Evolutionary conservation across 1,140 invertebrate species (phyloP), one percentile per base, ranked within the genome.

Genomic region (Adelges cooleyi): DNA sequence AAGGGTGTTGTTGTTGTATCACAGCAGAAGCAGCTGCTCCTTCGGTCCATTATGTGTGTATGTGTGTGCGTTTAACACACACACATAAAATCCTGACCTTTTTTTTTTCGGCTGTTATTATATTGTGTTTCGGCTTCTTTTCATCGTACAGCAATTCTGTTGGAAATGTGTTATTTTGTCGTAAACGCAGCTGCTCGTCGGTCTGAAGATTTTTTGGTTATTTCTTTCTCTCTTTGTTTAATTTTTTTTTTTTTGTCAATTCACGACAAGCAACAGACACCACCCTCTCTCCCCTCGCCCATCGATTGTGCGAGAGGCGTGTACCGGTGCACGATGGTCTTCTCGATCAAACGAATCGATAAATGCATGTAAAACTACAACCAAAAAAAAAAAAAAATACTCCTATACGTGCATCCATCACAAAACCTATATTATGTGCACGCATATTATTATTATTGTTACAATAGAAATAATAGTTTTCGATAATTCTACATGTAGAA

Each of bases 111-210:
- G 17, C n/a, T 15, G 42, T 44, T n/a, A n/a, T n/a, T n/a, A n/a
- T n/a, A n/a, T n/a, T 33, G 25, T 48, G 22, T 62, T 33, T 27
- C 56, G 42, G 42, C 23, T 29, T 62, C 56, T 62, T 62, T 46
- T 62, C 46, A 48, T 27, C 15, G 20, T 27, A 27, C n/a, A n/a
- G n/a, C n/a, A n/a, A n/a, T 44, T 59, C 54, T 18, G 36, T 25
- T 23, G 15, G 9, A 44, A 40, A 27, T 46, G 56, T 62, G 42
- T 48, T 48, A 62, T 62, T 29, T 62, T 15, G 27, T 33, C 13
- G 27, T 33, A 22, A 10, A 10, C 56, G 25, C 42, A 59, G 54
- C 40, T 46, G 56, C 42, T n/a, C n/a, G 20, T 13, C 23, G 2
- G 17, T 46, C 25, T 40, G n/a, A 23, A 25, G 54, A 27, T n/a